Conservation (phyloP, 1,140 invertebrate species). For the Neelides sp. region DNA sequence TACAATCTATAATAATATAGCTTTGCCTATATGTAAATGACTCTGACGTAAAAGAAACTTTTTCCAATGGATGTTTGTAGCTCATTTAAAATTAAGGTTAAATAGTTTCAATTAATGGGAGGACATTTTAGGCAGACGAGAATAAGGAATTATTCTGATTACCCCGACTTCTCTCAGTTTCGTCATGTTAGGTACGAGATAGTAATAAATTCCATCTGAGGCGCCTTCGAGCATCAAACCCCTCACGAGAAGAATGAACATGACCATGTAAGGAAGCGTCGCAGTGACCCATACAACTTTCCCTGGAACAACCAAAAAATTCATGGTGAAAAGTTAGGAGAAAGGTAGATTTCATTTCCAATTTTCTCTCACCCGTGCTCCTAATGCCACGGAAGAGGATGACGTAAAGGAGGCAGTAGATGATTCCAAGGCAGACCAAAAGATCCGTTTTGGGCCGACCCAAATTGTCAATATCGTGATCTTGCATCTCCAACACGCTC, state of each 20-base stretch:
- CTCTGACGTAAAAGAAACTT: too few species aligned
- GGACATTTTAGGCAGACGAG: too few species aligned
- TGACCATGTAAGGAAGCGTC: constrained; percentile 62
- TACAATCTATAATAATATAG: too few species aligned
- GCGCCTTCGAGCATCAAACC: constrained; percentile 50
- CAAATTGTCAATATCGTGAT: constrained; percentile 26
- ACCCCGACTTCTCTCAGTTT: constrained; percentile 37
- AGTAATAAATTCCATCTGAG: constrained; percentile 38
- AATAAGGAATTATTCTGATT: too few species aligned
- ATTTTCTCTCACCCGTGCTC: constrained; percentile 20
- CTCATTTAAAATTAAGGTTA: too few species aligned
- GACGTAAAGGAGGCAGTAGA: constrained; percentile 29
- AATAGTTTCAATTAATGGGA: too few species aligned
- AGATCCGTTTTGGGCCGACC: constrained; percentile 26
- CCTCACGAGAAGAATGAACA: constrained; percentile 55
- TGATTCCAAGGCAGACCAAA: constrained; percentile 24
- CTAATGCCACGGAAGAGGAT: constrained; percentile 29
- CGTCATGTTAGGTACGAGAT: constrained; percentile 39
- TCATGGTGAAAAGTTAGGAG: not conserved
- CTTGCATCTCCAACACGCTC: constrained; percentile 28
- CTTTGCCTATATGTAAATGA: too few species aligned
- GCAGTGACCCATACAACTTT: constrained; percentile 71
- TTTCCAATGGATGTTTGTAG: too few species aligned
- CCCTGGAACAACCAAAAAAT: constrained; percentile 37
- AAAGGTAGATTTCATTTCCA: not conserved